Evolutionary conservation across 1,140 invertebrate genomes (phyloP), one percentile per base, ranked within the genome.

Genomic region (Diabrotica undecimpunctata): DNA sequence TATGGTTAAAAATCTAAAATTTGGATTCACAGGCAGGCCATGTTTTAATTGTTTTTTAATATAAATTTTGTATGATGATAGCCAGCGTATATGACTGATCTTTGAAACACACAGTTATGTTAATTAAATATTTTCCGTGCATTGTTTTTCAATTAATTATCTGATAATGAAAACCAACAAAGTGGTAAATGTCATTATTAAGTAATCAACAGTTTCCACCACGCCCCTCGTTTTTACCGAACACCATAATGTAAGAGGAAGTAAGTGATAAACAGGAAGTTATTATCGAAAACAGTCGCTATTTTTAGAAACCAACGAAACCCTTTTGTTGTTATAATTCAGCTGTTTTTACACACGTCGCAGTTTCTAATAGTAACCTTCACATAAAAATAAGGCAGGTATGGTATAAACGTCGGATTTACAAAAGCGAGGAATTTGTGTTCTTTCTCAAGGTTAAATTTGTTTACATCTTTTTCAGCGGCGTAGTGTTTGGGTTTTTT

Each of bases 401-500:
- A 46, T 46, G n/a, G 8, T 46, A 46, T 46, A 10, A 46, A 46
- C 14, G 25, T 25, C 12, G 12, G 13, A 6, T 25, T 14, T 11
- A 55, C 6, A 55, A 55, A 55, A 55, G 25, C 12, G 7, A 25
- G 14, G 9, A 14, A 36, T 25, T 36, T 25, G 13, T 55, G 54
- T 36, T 55, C 11, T 55, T 54, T 55, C 25, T 55, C 54, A 55
- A 55, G 54, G 54, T 55, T 36, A 55, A 13, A 14, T 55, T 55
- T 55, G 54, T 55, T 55, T 13, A 55, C 25, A 55, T 55, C 51
- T 25, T 25, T 25, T 25, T 25, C 25, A 25, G 25, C 25, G 25
- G 25, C 25, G 25, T 25, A 25, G 25, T 25, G 25, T 25, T 25
- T 4, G 25, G 25, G 25, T 25, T 25, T 2, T 25, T 25, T 1